phyloP scores from a whole-genome alignment of 2,888 invertebrate species.

The Drosophila nr. medialis region DNA sequence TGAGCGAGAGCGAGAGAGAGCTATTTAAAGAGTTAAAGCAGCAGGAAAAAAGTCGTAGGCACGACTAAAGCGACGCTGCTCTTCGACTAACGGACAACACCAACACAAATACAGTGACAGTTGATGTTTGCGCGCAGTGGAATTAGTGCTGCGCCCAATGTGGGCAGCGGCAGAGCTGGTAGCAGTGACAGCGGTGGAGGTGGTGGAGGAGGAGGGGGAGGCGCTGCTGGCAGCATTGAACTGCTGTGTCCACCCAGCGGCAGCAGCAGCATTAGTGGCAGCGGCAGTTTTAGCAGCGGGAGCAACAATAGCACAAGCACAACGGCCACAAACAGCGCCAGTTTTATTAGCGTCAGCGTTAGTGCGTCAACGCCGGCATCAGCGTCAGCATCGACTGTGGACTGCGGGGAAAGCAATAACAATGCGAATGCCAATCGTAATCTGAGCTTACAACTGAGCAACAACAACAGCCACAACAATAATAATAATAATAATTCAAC shows the following conservation, averaged over 20 bases:
- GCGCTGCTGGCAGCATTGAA: conserved; percentile 62
- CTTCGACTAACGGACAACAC: conserved; percentile 20
- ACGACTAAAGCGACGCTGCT: conserved; percentile 7
- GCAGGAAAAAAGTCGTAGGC: background rate
- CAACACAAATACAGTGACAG: conserved; percentile 6
- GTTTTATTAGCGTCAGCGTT: conserved; percentile 49
- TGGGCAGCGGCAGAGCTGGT: conserved; percentile 20
- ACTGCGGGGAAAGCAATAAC: conserved; percentile 59
- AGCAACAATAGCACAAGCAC: conserved; percentile 54
- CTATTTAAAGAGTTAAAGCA: conserved; percentile 48
- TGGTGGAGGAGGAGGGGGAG: conserved; percentile 30
- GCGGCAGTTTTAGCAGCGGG: conserved; percentile 64
- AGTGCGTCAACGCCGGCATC: conserved; percentile 48
- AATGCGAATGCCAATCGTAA: conserved; percentile 67
- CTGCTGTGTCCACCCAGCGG: conserved; percentile 67
- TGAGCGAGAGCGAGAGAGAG: conserved; percentile 8
- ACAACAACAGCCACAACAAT: conserved; percentile 36
- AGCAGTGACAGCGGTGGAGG: conserved; percentile 21
- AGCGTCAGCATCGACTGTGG: conserved; percentile 30
- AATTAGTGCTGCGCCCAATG: conserved; percentile 46
- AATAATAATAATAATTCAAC: conserved; percentile 25
- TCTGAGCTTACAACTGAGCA: conserved; percentile 73
- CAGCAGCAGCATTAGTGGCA: conserved; percentile 64
- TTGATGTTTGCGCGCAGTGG: conserved; percentile 65
- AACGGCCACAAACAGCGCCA: conserved; percentile 63